These are phyloP conservation scores for Leptonema lineaticorne DNA, from an alignment of 1,140 invertebrate genomes.

Conservation along the genomic window DNA sequence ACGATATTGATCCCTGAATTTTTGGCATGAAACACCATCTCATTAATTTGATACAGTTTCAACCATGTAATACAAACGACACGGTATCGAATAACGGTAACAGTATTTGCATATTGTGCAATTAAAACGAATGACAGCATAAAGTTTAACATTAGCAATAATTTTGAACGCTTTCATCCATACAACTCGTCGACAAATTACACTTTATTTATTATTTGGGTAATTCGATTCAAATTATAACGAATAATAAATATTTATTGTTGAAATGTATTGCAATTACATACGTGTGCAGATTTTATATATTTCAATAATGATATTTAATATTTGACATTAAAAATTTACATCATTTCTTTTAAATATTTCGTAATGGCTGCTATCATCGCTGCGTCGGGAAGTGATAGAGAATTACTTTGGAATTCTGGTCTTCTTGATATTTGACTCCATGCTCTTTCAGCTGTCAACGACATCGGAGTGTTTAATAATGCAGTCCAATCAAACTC, in stretches of 20 bases:
- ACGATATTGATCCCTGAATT: too few species aligned
- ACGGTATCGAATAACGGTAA: neutral
- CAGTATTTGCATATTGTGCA: neutral
- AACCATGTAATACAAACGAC: neutral
- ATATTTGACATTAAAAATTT: too few species aligned
- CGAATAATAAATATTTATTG: too few species aligned
- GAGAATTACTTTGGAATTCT: slow-evolving; percentile 54
- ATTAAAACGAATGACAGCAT: neutral
- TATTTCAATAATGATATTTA: too few species aligned
- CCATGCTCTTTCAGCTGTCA: slow-evolving; percentile 57
- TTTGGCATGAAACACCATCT: neutral
- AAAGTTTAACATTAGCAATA: too few species aligned
- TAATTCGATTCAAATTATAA: too few species aligned
- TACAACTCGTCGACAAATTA: too few species aligned
- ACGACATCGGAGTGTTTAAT: slow-evolving; percentile 57
- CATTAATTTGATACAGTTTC: neutral
- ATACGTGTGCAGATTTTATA: too few species aligned
- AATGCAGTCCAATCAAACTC: slow-evolving; percentile 58
- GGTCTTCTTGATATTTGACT: slow-evolving; percentile 55
- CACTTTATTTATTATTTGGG: too few species aligned
- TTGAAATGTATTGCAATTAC: too few species aligned
- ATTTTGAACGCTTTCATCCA: too few species aligned
- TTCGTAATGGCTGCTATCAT: slow-evolving; percentile 37
- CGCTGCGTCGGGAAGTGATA: slow-evolving; percentile 42
- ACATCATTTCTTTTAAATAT: slow-evolving; percentile 39